phyloP scores from a whole-genome alignment of 1,140 invertebrate species.

The Venustaconcha ellipsiformis region DNA sequence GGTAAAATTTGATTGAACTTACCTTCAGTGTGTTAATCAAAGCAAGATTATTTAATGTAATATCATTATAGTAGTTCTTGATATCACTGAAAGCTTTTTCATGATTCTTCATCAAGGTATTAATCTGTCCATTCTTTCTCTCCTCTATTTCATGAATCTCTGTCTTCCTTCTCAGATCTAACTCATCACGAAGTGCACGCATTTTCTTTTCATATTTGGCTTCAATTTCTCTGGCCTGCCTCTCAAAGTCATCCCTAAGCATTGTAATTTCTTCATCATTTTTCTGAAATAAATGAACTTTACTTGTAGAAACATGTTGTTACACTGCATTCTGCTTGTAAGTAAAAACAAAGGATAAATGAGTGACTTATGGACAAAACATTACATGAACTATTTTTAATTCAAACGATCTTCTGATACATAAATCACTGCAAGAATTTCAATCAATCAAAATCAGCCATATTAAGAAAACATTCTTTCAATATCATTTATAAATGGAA shows the following conservation, averaged over 20 bases:
- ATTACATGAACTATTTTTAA: too few relatives aligned
- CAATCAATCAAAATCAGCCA: too few relatives aligned
- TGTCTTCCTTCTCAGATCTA: slow-evolving; percentile 79
- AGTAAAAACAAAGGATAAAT: too few relatives aligned
- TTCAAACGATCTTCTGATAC: too few relatives aligned
- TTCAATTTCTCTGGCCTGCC: slow-evolving; percentile 82
- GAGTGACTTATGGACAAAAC: too few relatives aligned
- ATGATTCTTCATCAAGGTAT: slow-evolving; percentile 84
- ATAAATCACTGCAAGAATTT: too few relatives aligned
- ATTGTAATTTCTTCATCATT: slow-evolving; percentile 77
- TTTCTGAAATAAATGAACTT: slow-evolving; percentile 59
- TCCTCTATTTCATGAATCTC: slow-evolving; percentile 87
- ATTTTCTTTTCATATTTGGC: slow-evolving; percentile 85
- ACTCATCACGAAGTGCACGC: slow-evolving; percentile 78
- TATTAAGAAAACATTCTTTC: too few relatives aligned
- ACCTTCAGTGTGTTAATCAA: slow-evolving; percentile 85
- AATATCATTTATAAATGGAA: too few relatives aligned
- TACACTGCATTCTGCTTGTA: too few relatives aligned
- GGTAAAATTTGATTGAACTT: slow-evolving; percentile 26
- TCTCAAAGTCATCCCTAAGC: slow-evolving; percentile 79
- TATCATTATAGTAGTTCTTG: slow-evolving; percentile 95
- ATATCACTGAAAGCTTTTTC: slow-evolving; percentile 87
- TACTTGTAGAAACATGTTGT: too few relatives aligned
- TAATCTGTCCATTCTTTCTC: slow-evolving; percentile 88
- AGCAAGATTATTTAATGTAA: slow-evolving; percentile 90